These are phyloP conservation scores for Drosophila parvula DNA, from an alignment of 1,140 invertebrate genomes.

Conservation along the genomic window DNA sequence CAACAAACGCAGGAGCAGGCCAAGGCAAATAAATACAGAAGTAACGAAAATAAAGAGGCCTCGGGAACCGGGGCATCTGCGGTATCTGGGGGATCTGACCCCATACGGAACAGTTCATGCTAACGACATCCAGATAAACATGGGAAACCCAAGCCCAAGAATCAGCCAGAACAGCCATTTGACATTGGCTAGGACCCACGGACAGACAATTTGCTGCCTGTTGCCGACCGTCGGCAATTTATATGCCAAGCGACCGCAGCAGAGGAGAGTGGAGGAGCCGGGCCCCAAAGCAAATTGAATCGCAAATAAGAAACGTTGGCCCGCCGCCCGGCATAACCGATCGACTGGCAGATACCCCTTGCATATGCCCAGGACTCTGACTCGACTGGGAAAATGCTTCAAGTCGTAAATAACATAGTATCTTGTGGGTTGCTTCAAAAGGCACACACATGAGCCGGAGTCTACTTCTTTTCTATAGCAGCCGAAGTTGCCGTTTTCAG, in stretches of 20 bases:
- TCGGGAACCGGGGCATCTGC: constrained; percentile 22
- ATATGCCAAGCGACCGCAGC: constrained; percentile 31
- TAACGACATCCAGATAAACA: constrained; percentile 75
- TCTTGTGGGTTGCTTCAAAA: background rate
- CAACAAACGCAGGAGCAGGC: constrained; percentile 10
- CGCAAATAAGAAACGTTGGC: constrained; percentile 50
- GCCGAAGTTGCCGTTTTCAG: background rate
- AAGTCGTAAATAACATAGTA: constrained; percentile 16
- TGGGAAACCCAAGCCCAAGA: constrained; percentile 27
- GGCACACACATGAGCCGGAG: constrained; percentile 1
- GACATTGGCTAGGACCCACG: constrained; percentile 68
- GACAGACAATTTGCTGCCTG: constrained; percentile 42
- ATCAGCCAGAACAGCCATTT: constrained; percentile 55
- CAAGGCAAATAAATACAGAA: constrained; percentile 66
- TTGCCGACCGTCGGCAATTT: constrained; percentile 59
- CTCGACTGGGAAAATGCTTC: background rate
- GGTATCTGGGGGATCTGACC: constrained; percentile 16
- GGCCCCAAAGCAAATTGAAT: constrained; percentile 58
- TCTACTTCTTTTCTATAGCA: background rate
- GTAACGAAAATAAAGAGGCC: constrained; percentile 56
- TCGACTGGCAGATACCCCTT: constrained; percentile 42
- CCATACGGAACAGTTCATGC: constrained; percentile 49
- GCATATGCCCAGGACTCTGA: background rate
- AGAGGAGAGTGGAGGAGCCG: background rate
- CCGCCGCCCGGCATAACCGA: background rate